Percentiles rank a stretch among this genome's conserved stretches.
phyloP scores from a whole-genome alignment of 1,140 invertebrate species.

The Pogonomyrmex barbatus region DNA sequence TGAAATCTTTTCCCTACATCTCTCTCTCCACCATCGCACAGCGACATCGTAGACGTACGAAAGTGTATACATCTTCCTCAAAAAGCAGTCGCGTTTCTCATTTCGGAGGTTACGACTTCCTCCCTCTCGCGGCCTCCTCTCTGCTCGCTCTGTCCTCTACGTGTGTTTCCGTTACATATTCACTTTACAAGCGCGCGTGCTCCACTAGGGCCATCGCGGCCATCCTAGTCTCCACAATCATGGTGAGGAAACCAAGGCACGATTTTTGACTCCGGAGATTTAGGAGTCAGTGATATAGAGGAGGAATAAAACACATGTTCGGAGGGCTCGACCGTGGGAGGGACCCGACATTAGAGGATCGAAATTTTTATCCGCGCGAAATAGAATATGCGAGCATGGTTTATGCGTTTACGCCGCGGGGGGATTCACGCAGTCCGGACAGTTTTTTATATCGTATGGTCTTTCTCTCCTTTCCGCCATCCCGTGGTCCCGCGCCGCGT shows the following conservation, averaged over 20 bases:
- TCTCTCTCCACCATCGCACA: constrained; percentile 51
- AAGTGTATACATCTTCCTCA: constrained; percentile 39
- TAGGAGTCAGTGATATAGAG: constrained; percentile 40
- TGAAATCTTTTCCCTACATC: constrained; percentile 81
- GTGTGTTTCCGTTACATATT: constrained; percentile 48
- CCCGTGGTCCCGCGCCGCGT: constrained; percentile 13
- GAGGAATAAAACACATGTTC: neutral
- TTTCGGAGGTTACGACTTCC: constrained; percentile 55
- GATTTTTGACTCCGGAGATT: constrained; percentile 36
- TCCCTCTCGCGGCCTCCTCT: constrained; percentile 29
- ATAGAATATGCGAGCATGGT: constrained; percentile 72
- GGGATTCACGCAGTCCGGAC: constrained; percentile 63
- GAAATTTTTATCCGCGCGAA: constrained; percentile 75
- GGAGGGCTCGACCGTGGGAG: neutral
- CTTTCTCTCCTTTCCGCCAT: constrained; percentile 62
- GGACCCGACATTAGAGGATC: constrained; percentile 37
- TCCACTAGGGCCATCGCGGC: neutral
- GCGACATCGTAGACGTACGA: constrained; percentile 36
- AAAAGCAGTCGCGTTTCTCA: constrained; percentile 57
- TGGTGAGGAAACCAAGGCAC: neutral
- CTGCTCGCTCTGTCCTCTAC: neutral
- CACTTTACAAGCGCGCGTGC: constrained; percentile 25
- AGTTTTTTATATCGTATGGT: constrained; percentile 68
- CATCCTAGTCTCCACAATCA: neutral
- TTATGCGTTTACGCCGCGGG: constrained; percentile 72